Evolutionary conservation across 2,113 vertebrate species (phyloP).

Genomic region (Etheostoma spectabile): DNA sequence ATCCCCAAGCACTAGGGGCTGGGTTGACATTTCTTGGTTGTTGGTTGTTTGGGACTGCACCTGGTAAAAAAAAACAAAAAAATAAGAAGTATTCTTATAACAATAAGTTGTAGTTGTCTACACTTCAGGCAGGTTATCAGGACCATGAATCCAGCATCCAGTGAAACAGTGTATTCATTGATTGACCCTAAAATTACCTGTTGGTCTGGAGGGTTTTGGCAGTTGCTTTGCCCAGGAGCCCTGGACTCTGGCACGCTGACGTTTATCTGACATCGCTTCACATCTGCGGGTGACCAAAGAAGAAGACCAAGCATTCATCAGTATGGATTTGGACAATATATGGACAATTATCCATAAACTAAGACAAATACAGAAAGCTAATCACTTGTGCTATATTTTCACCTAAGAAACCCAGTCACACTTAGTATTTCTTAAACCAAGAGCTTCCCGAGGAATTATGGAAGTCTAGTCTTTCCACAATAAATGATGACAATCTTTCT

Average conservation of each 20-base stretch:
- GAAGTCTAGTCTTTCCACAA: not conserved
- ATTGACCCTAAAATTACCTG: constrained; percentile 64
- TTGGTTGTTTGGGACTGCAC: constrained; percentile 21
- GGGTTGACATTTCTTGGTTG: constrained; percentile 22
- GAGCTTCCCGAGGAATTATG: not conserved
- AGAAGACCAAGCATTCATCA: not conserved
- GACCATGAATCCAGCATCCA: not conserved
- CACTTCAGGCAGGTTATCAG: not conserved
- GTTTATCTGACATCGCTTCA: constrained; percentile 87
- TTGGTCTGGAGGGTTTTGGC: constrained; percentile 75
- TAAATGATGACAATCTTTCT: not conserved
- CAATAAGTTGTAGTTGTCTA: not conserved
- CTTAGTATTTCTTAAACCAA: not conserved
- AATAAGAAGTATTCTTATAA: not conserved
- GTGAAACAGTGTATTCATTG: not conserved
- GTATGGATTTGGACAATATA: not conserved
- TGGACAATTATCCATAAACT: not conserved
- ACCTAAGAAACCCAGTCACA: not conserved
- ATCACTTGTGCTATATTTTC: not conserved
- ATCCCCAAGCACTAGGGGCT: constrained; percentile 73
- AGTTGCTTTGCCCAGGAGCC: constrained; percentile 90
- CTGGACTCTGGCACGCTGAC: constrained; percentile 89
- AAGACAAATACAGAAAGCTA: not conserved
- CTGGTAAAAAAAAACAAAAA: not conserved
- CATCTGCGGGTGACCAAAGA: not conserved